These are phyloP conservation scores for Drosophila mayaguana DNA, from an alignment of 2,888 invertebrate species.

Conservation along the genomic window DNA sequence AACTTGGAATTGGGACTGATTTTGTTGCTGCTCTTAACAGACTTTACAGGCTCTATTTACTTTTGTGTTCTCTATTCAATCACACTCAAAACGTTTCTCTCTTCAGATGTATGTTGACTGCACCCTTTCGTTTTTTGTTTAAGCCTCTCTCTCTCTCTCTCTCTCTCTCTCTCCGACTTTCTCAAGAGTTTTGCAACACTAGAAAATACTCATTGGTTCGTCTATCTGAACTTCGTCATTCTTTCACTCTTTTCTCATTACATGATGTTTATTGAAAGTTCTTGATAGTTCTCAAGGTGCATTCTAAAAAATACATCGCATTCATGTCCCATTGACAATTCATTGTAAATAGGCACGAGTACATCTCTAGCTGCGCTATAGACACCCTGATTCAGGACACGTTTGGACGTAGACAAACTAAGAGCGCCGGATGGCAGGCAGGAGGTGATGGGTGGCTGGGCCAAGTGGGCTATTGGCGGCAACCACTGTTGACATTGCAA, in stretches of 20 bases:
- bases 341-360: conserved; percentile 14
- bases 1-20: not conserved
- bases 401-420: conserved; percentile 16
- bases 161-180: too few relatives aligned
- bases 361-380: conserved; percentile 32
- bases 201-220: not conserved
- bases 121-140: too few relatives aligned
- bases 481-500: conserved; percentile 72
- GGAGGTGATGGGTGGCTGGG: not conserved
- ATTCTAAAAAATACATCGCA: not conserved
- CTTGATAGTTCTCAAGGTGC: too few relatives aligned
- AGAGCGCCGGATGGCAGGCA: not conserved
- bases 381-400: conserved; percentile 27
- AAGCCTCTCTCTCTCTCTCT: too few relatives aligned
- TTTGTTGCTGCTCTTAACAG: too few relatives aligned
- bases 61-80: too few relatives aligned
- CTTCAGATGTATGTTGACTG: too few relatives aligned
- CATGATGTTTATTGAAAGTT: too few relatives aligned
- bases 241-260: not conserved
- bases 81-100: too few relatives aligned
- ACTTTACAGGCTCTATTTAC: too few relatives aligned
- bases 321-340: too few relatives aligned
- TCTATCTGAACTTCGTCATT: not conserved
- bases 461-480: conserved; percentile 15
- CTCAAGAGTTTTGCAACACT: too few relatives aligned